Evolutionary conservation across 92 coral and sea anemone genomes (phyloP), one percentile per base, ranked within the genome.

Genomic region (Siderastrea radians): DNA sequence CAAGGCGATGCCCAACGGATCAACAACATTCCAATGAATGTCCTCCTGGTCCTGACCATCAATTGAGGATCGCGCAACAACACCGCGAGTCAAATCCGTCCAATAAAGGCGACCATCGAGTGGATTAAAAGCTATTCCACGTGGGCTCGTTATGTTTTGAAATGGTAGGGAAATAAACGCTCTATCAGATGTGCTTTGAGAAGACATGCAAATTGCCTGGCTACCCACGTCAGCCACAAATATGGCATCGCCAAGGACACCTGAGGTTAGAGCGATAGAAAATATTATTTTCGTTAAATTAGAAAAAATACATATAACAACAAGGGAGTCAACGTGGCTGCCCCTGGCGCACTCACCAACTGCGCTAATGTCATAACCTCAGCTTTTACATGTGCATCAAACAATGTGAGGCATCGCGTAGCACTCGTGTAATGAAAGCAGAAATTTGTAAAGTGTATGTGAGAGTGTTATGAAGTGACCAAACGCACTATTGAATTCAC

Each of bases 101-200:
- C 98, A 96, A 80, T 94, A 96, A 0, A 96, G 80, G 17, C 91
- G 90, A 67, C 67, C 61, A 38, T 96, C 98, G 12, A 84, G 64
- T 64, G 93, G 88, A 79, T 94, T 95, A 74, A 77, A 90, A 50
- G 82, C 95, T 78, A 96, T 54, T 1, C 95, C 92, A 5, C 57
- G 74, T 49, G 95, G 98, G 15, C 46, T 7, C 8, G 46, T 5
- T 5, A 61, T 19, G 46, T 78, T 78, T 49, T 64, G n/a, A n/a
- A 78, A 6, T 1, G 83, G 72, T 7, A 78, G 83, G 16, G 83
- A 15, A 7, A 0, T 1, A 14, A 61, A 55, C 16, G 63, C 16
- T 0, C 2, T 46, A 45, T 3, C 59, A 1, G 59, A 15, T 5
- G 14, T 2, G 12, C 15, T 14, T 7, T 61, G 48, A 1, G 45